A percentile compares a stretch with the other conserved stretches of the same genome.
These are phyloP conservation scores for Noctua janthina DNA, from an alignment of 2,888 invertebrate species.

Conservation along the genomic window DNA sequence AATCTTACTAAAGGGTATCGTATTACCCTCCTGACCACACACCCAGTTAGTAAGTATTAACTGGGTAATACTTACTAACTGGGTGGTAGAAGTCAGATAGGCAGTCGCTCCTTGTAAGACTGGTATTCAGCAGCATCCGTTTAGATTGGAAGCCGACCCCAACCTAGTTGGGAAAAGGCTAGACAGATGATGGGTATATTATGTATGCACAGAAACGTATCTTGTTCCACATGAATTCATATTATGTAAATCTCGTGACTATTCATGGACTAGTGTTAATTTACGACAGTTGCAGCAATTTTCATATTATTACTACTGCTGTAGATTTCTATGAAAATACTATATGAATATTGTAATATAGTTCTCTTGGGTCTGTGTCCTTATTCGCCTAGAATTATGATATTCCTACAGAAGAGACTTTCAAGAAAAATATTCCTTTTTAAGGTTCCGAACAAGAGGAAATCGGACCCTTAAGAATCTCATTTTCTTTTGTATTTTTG, in stretches of 20 bases:
- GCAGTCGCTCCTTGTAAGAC: neutral
- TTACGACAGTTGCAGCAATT: constrained; percentile 5
- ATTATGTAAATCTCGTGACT: constrained; percentile 5
- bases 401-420: neutral
- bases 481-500: neutral
- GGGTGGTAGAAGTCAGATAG: neutral
- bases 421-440: neutral
- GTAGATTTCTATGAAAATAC: constrained; percentile 13
- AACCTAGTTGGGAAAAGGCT: neutral
- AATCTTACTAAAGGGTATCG: neutral
- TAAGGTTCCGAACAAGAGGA: neutral
- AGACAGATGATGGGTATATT: neutral
- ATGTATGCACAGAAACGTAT: neutral
- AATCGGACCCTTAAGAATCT: neutral
- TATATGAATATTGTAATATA: neutral
- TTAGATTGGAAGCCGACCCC: neutral
- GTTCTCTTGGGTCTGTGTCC: neutral
- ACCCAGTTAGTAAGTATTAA: too few species aligned
- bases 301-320: constrained; percentile 12
- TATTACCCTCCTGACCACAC: neutral
- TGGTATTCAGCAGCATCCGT: neutral
- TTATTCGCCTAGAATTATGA: neutral
- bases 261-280: constrained; percentile 5
- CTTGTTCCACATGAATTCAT: neutral
- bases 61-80: neutral